phyloP scores from a whole-genome alignment of 2,888 invertebrate genomes.

The Hypselothyrea guttata region DNA sequence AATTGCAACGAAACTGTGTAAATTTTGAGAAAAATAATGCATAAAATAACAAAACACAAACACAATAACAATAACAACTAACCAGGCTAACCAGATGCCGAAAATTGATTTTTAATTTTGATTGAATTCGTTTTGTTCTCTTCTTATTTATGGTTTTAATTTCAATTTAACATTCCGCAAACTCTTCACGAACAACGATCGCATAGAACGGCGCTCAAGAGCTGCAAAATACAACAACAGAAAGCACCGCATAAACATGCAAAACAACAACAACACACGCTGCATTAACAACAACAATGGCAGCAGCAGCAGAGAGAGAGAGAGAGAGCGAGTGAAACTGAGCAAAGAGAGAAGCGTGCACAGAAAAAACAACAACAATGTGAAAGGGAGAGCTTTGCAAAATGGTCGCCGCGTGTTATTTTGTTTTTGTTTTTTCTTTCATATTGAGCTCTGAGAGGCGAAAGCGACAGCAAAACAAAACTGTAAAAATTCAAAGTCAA shows the following conservation, averaged over 20 bases:
- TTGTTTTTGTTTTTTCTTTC: slow-evolving; percentile 40
- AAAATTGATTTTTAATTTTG: slow-evolving; percentile 22
- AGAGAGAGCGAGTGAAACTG: slow-evolving; percentile 20
- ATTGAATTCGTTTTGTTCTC: slow-evolving; percentile 32
- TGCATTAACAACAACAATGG: slow-evolving; percentile 15
- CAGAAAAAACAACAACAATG: slow-evolving; percentile 19
- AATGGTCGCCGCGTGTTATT: slow-evolving; percentile 41
- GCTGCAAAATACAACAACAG: slow-evolving; percentile 82
- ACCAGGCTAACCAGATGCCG: too few relatives aligned
- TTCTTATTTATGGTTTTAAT: slow-evolving; percentile 39
- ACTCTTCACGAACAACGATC: slow-evolving; percentile 2
- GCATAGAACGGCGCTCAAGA: slow-evolving; percentile 81
- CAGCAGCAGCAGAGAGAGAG: slow-evolving; percentile 15
- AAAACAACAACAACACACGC: slow-evolving; percentile 30
- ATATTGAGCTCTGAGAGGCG: slow-evolving; percentile 23
- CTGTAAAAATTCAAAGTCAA: slow-evolving; percentile 41
- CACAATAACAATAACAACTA: too few relatives aligned
- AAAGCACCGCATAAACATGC: slow-evolving; percentile 80
- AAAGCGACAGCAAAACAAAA: slow-evolving; percentile 38
- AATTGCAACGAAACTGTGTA: slow-evolving; percentile 33
- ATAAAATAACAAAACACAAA: too few relatives aligned
- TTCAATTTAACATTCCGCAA: slow-evolving; percentile 6
- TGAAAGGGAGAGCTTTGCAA: slow-evolving; percentile 19
- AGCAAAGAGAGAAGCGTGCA: slow-evolving; percentile 21
- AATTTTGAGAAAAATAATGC: not conserved